Evolutionary conservation across 2,113 vertebrate species (phyloP).

Genomic region (Corythoichthys intestinalis): DNA sequence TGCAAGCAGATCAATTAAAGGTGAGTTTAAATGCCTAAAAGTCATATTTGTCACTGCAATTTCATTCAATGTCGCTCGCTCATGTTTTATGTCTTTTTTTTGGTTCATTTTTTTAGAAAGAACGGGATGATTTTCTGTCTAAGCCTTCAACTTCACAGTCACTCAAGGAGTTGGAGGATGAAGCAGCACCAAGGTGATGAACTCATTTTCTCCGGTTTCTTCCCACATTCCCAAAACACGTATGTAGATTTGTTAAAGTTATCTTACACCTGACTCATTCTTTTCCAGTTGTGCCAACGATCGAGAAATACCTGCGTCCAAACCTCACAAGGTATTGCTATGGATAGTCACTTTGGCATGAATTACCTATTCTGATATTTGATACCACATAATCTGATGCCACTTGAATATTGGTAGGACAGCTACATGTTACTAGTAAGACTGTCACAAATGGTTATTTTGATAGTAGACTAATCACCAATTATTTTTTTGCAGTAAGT

Average conservation of each 20-base stretch:
- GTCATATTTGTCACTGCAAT: background rate
- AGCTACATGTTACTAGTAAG: too few species aligned
- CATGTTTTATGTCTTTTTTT: conserved; percentile 1
- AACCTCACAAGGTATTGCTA: conserved; percentile 52
- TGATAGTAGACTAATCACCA: background rate
- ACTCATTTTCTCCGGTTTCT: background rate
- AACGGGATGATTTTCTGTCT: conserved; percentile 75
- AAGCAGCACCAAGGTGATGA: conserved; percentile 71
- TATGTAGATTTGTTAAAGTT: too few species aligned
- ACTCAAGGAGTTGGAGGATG: conserved; percentile 59
- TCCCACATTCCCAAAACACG: too few species aligned
- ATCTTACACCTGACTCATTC: background rate
- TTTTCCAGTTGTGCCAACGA: conserved; percentile 16
- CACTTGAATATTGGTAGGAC: too few species aligned
- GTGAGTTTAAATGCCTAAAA: conserved; percentile 65
- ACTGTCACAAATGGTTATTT: too few species aligned
- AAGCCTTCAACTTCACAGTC: conserved; percentile 67
- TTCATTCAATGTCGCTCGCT: background rate
- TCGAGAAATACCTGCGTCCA: conserved; percentile 5
- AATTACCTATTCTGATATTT: too few species aligned
- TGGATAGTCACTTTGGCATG: too few species aligned
- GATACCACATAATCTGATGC: too few species aligned
- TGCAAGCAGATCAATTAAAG: conserved; percentile 85
- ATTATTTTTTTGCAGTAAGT: background rate
- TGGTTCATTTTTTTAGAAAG: conserved; percentile 63